These are phyloP conservation scores for Nannoperca australis DNA, from an alignment of 2,797 vertebrate species.

Conservation along the genomic window DNA sequence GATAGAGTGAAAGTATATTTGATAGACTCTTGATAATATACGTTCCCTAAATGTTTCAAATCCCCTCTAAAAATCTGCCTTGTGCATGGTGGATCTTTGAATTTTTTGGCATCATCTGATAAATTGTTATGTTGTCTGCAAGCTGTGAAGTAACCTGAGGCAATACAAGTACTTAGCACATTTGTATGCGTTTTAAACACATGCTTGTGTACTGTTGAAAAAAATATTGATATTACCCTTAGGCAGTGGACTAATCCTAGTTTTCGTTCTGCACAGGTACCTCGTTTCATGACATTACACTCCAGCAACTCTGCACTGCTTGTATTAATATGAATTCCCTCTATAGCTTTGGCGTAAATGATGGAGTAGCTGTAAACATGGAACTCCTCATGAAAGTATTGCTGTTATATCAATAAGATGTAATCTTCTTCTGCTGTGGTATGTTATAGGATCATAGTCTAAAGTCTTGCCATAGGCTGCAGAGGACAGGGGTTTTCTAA, in stretches of 20 bases:
- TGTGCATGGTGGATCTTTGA: slow-evolving; percentile 3
- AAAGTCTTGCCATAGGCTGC: slow-evolving; percentile 1
- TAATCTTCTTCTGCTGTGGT: slow-evolving; percentile 15
- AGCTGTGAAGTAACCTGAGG: slow-evolving; percentile 56
- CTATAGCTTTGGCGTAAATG: slow-evolving; percentile 24
- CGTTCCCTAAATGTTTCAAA: background rate
- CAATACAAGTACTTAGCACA: slow-evolving; percentile 57
- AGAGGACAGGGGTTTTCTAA: background rate
- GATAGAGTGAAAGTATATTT: background rate
- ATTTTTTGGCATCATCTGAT: slow-evolving; percentile 28
- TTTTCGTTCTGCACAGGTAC: slow-evolving; percentile 58
- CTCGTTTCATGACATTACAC: slow-evolving; percentile 59
- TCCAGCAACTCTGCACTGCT: slow-evolving; percentile 28
- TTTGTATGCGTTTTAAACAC: slow-evolving; percentile 70
- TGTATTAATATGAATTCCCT: slow-evolving; percentile 50
- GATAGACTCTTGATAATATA: background rate
- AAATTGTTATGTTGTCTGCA: slow-evolving; percentile 42
- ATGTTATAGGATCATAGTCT: slow-evolving; percentile 38
- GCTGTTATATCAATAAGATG: slow-evolving; percentile 50
- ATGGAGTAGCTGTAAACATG: slow-evolving; percentile 45
- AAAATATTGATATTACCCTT: slow-evolving; percentile 61
- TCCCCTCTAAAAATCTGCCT: background rate
- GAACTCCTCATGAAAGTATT: slow-evolving; percentile 21
- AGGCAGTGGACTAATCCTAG: slow-evolving; percentile 56
- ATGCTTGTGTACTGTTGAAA: slow-evolving; percentile 49